phyloP scores from a whole-genome alignment of 2,888 invertebrate genomes.

The Pristionchus arcanus region DNA sequence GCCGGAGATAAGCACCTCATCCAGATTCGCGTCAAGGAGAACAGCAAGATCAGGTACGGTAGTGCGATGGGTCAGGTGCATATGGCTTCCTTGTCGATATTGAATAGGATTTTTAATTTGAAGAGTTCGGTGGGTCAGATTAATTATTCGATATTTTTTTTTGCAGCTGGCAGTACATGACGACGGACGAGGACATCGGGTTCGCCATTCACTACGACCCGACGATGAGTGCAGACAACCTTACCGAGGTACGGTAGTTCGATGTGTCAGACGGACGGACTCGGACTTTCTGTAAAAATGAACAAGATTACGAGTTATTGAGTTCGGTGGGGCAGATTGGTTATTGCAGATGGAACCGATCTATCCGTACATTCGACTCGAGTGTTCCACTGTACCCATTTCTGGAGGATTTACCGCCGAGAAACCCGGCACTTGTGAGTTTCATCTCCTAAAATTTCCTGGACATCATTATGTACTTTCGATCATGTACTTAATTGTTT shows the following conservation, averaged over 20 bases:
- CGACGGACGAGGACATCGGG: slow-evolving; percentile 78
- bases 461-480: not conserved
- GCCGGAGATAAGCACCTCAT: slow-evolving; percentile 79
- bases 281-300: not conserved
- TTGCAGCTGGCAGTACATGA: slow-evolving; percentile 78
- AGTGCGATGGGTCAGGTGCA: slow-evolving; percentile 22
- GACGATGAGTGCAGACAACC: slow-evolving; percentile 67
- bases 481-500: not conserved
- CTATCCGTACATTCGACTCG: slow-evolving; percentile 78
- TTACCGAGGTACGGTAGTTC: slow-evolving; percentile 65
- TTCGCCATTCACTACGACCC: slow-evolving; percentile 77
- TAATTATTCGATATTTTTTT: not conserved
- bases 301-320: not conserved
- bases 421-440: slow-evolving; percentile 76
- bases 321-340: slow-evolving; percentile 6
- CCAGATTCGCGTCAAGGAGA: slow-evolving; percentile 73
- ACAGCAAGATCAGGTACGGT: slow-evolving; percentile 70
- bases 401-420: slow-evolving; percentile 73
- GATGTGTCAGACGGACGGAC: not conserved
- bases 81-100: not conserved
- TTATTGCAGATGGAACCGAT: slow-evolving; percentile 73
- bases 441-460: not conserved
- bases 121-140: not conserved
- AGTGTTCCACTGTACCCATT: slow-evolving; percentile 78
- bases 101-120: not conserved